A percentile compares a stretch with the other conserved stretches of the same genome.
Conservation (phyloP, 2,888 invertebrate genomes). For the Physocephala rufipes region DNA sequence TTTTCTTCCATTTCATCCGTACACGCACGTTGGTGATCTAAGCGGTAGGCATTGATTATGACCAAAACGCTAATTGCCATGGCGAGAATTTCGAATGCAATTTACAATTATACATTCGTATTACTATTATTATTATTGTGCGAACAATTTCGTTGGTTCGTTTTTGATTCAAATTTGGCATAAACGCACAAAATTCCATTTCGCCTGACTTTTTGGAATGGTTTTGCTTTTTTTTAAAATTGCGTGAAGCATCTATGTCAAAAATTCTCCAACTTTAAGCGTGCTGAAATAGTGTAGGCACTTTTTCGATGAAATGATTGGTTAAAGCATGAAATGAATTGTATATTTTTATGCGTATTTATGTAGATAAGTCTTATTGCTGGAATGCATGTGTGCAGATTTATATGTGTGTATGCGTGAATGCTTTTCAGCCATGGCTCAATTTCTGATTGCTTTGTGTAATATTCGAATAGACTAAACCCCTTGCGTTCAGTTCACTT, state of each 20-base stretch:
- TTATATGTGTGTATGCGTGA: neutral
- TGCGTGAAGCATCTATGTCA: neutral
- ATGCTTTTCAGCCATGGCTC: neutral
- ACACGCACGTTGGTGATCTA: neutral
- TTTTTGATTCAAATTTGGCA: too few relatives aligned
- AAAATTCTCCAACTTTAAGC: too few relatives aligned
- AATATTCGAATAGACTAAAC: neutral
- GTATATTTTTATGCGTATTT: too few relatives aligned
- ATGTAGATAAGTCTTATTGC: neutral
- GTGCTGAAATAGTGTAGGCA: too few relatives aligned
- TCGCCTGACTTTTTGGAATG: neutral
- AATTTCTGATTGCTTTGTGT: neutral
- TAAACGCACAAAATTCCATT: too few relatives aligned
- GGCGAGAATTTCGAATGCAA: constrained; percentile 7
- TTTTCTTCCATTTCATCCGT: neutral
- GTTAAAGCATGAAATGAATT: too few relatives aligned
- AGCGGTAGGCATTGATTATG: constrained; percentile 18
- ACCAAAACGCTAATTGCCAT: constrained; percentile 16
- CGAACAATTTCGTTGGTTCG: neutral
- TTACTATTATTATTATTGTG: constrained; percentile 23
- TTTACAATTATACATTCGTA: constrained; percentile 23
- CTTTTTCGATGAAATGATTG: too few relatives aligned
- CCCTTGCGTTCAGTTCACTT: neutral
- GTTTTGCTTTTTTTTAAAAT: neutral
- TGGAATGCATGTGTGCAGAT: neutral